Conservation (phyloP, 2,888 invertebrate genomes). For the Cephus rjabovi region DNA sequence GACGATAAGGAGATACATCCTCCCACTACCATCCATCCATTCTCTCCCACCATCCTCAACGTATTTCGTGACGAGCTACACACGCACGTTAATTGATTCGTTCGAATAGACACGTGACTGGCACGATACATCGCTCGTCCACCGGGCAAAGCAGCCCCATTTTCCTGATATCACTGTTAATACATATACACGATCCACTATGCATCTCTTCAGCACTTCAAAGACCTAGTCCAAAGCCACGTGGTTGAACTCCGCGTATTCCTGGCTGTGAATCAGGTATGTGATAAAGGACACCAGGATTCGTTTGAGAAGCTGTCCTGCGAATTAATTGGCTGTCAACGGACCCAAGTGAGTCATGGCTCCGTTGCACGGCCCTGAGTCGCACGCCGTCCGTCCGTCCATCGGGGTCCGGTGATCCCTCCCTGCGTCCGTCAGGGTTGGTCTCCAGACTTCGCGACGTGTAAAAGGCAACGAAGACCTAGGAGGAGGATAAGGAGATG, state of each 20-base stretch:
- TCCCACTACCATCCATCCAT: not conserved
- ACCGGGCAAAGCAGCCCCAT: not conserved
- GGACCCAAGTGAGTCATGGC: conserved; percentile 18
- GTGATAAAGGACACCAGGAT: not conserved
- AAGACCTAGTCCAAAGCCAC: not conserved
- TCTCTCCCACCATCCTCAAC: not conserved
- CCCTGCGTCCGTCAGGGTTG: not conserved
- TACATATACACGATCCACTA: not conserved
- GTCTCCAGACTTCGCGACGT: not conserved
- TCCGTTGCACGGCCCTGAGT: conserved; percentile 18
- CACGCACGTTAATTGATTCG: not conserved
- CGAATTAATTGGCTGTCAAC: conserved; percentile 45
- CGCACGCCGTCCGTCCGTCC: conserved; percentile 28
- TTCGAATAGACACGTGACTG: not conserved
- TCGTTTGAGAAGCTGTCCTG: not conserved
- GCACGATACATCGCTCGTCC: not conserved
- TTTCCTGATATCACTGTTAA: not conserved
- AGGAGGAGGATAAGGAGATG: conserved; percentile 15
- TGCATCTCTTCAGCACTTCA: not conserved
- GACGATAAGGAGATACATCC: not conserved
- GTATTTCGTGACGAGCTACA: not conserved
- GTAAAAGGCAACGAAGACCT: conserved; percentile 5
- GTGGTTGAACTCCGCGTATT: not conserved
- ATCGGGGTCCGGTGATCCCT: not conserved
- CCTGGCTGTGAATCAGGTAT: not conserved